Base-by-base conservation (phyloP, 2,888 invertebrate species). In the Lasioglossum lativentre region DNA sequence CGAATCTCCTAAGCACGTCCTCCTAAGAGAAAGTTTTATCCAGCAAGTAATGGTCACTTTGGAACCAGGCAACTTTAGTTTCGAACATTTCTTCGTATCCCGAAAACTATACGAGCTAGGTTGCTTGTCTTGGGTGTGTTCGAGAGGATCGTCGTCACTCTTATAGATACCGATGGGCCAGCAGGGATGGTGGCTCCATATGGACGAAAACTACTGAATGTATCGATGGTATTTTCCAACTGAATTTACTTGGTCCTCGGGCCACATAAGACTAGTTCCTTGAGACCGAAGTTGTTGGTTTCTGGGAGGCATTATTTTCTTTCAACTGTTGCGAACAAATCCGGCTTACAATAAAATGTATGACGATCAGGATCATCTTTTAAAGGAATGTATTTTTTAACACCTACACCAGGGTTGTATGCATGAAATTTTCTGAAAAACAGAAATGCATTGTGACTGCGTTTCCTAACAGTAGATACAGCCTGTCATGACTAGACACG, bases 21-120 rank as follows among this genome's bases (percentile, higher is more conserved):
- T 30, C n/a, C 30, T 63, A 27, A 30, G 63, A 63, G 30, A 63
- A 63, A 63, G 63, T 63, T 63, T 30, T 16, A 5, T 6, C 6
- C 30, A 14, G 30, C 30, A 63, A 63, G 63, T 63, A 63, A 63
- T 63, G 63, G 63, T 63, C 68, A 68, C 38, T 74, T 56, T 80
- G n/a, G 68, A 75, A 16, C 63, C 63, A 16, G 63, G 5, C 30
- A 63, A 63, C 63, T 63, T 63, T 63, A 63, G 30, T 63, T 63
- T 6, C 30, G 12, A 63, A 63, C 63, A 63, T 63, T 30, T 63
- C 63, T 30, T 63, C 63, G 63, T 63, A 63, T 6, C 63, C 30
- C 63, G 30, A 14, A 30, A 30, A 63, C 63, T 27, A 6, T 30
- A 63, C 63, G 16, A 63, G 27, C 30, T 30, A 2, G 63, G 30